Evolutionary conservation across 23 tunicate genomes (phyloP).

Genomic region (Diplosoma virens): DNA sequence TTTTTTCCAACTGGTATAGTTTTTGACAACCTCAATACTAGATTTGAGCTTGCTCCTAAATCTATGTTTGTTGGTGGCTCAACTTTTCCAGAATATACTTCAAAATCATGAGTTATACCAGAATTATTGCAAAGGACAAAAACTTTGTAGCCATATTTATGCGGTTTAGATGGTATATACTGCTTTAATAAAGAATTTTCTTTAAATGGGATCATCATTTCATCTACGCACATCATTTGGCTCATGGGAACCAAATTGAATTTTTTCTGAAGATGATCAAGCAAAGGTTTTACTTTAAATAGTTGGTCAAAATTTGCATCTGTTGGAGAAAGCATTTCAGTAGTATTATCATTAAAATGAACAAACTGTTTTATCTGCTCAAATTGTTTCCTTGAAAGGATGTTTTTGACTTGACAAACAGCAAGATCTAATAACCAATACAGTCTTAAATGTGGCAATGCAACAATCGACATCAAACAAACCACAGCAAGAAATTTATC

Average conservation of each 20-base stretch:
- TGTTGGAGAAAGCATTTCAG: neutral
- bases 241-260: neutral
- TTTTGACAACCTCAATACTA: constrained; percentile 8
- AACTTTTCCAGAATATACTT: constrained; percentile 8
- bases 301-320: constrained; percentile 10
- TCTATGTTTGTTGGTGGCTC: neutral
- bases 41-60: constrained; percentile 25
- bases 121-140: constrained; percentile 13
- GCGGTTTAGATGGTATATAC: constrained; percentile 14
- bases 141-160: constrained; percentile 7
- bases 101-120: constrained; percentile 14
- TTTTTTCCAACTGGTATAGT: neutral
- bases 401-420: neutral
- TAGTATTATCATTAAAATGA: constrained; percentile 1
- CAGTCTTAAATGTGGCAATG: neutral
- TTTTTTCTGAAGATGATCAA: constrained; percentile 3
- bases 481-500: constrained; percentile 6
- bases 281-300: constrained; percentile 17
- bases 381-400: constrained; percentile 7
- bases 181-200: constrained; percentile 14
- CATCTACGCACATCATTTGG: constrained; percentile 15
- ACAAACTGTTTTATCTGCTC: constrained; percentile 1
- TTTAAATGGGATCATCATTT: constrained; percentile 24
- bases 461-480: neutral
- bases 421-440: constrained; percentile 5